These are phyloP conservation scores for Rattus rattus DNA, from an alignment of 2,113 vertebrate genomes.

Conservation along the genomic window DNA sequence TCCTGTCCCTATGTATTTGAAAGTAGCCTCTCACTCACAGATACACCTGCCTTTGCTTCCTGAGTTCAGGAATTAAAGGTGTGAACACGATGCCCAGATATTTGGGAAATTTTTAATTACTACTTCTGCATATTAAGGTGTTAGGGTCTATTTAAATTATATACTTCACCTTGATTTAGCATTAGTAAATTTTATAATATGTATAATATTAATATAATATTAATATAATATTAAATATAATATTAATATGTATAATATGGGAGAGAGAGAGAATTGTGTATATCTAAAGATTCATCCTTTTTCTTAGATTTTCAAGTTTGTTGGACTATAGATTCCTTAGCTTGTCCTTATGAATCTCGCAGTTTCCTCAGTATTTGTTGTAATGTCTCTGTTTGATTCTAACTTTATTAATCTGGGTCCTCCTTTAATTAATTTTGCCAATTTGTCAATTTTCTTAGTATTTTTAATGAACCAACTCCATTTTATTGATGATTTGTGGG, in stretches of 20 bases:
- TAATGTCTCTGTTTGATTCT: not conserved
- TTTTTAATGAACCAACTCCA: not conserved
- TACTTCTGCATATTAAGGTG: not conserved
- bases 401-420: not conserved
- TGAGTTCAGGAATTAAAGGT: not conserved
- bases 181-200: not conserved
- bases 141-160: not conserved
- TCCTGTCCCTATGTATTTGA: not conserved
- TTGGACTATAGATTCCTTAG: not conserved
- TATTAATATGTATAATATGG: too few relatives aligned
- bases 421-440: not conserved
- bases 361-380: not conserved
- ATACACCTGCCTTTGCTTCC: not conserved
- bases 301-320: not conserved
- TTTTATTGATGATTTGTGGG: not conserved
- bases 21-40: not conserved
- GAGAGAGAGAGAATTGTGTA: too few relatives aligned
- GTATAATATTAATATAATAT: too few relatives aligned
- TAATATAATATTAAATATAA: too few relatives aligned
- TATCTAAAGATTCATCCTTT: not conserved
- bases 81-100: not conserved
- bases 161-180: not conserved
- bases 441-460: not conserved
- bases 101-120: not conserved
- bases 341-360: not conserved